These are phyloP conservation scores for Leptodactylus fallax DNA, from an alignment of 2,797 vertebrate genomes.

Conservation along the genomic window DNA sequence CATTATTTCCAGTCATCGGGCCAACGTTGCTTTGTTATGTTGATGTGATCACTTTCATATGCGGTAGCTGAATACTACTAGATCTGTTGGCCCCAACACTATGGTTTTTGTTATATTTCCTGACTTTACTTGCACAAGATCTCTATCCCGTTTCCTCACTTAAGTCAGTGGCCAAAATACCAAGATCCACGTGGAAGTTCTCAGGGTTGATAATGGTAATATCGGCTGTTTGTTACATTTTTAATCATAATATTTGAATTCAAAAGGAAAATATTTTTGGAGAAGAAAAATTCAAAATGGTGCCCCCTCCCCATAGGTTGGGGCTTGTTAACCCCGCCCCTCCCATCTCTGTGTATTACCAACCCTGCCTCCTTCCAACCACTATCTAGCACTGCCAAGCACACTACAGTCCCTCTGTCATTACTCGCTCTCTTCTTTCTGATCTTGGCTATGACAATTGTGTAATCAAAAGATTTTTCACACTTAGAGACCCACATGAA, in stretches of 20 bases:
- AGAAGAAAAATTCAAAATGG: too few species aligned
- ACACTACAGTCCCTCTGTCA: too few species aligned
- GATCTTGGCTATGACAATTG: too few species aligned
- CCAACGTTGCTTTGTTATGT: background rate
- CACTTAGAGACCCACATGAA: too few species aligned
- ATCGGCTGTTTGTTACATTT: background rate
- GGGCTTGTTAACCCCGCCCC: too few species aligned
- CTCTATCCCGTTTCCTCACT: background rate
- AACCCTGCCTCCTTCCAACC: too few species aligned
- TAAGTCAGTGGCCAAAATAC: background rate
- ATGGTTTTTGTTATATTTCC: constrained; percentile 1
- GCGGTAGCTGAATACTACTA: constrained; percentile 9
- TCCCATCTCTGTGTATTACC: too few species aligned
- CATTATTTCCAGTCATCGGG: constrained; percentile 13
- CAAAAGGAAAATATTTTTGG: too few species aligned
- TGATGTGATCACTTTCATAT: constrained; percentile 21
- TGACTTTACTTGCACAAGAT: constrained; percentile 4
- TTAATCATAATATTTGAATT: background rate
- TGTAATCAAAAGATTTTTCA: too few species aligned
- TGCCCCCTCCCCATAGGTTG: too few species aligned
- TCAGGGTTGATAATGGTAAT: background rate
- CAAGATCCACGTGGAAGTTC: background rate
- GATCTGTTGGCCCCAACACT: background rate
- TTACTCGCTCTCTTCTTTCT: too few species aligned
- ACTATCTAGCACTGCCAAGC: too few species aligned